phyloP scores from a whole-genome alignment of 2,888 invertebrate species.

The Eupithecia inturbata region DNA sequence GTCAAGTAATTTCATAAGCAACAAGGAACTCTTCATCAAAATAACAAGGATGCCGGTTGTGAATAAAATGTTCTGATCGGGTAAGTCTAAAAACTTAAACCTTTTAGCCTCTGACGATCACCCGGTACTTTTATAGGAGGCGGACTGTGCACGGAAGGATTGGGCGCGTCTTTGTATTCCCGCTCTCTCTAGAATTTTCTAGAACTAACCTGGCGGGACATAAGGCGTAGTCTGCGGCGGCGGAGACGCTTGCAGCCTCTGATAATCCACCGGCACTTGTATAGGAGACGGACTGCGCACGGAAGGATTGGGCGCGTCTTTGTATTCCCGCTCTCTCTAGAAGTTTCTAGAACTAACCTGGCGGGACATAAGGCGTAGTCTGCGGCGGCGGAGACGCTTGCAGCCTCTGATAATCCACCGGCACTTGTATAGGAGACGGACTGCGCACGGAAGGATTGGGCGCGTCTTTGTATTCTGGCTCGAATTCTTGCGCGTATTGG shows the following conservation, averaged over 20 bases:
- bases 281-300: constrained; percentile 63
- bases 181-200: constrained; percentile 59
- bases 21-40: background rate
- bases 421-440: constrained; percentile 61
- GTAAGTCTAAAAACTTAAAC: background rate
- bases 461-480: constrained; percentile 72
- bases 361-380: constrained; percentile 73
- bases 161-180: constrained; percentile 62
- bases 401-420: constrained; percentile 65
- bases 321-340: constrained; percentile 57
- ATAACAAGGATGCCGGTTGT: background rate
- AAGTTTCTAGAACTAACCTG: constrained; percentile 55
- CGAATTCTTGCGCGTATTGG: constrained; percentile 78
- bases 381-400: constrained; percentile 71
- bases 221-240: constrained; percentile 70
- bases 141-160: constrained; percentile 54
- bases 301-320: constrained; percentile 51
- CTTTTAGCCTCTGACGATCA: constrained; percentile 61
- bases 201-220: constrained; percentile 69
- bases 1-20: background rate
- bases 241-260: constrained; percentile 70
- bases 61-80: background rate
- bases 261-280: constrained; percentile 59
- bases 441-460: constrained; percentile 52
- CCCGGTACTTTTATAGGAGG: constrained; percentile 50